Base-by-base conservation (phyloP, 2,113 vertebrate genomes). In the Narcine bancroftii region DNA sequence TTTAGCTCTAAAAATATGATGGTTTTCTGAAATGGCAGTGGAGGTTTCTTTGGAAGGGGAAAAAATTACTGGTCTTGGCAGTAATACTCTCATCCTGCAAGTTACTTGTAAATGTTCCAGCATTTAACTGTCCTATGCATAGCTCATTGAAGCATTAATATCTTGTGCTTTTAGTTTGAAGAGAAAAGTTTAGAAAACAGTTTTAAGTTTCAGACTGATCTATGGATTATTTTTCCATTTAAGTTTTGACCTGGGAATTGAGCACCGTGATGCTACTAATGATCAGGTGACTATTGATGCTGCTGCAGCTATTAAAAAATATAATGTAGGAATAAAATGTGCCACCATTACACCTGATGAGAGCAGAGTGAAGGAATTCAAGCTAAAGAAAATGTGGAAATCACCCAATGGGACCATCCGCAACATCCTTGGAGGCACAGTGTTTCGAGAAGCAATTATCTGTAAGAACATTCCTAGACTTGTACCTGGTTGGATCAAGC, bases 331-430 rank as follows among this genome's bases (percentile, higher is more conserved):
- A 63, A 95, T 99, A 94, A 99, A 99, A 93, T 99, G 98, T 81
- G 99, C 98, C 93, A 99, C 98, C 92, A 99, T 99, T 95, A 99
- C 98, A 24, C 99, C 99, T 0, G 99, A 99, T 65, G 99, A 99
- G 95, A 98, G 98, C 0, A 97, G 98, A 2, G 97, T 99, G 79
- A 98, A 98, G 93, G 98, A 99, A 94, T 99, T 99, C 95, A 98
- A 98, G 93, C 92, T 99, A 50, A 99, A 99, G 94, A 96, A 98
- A 94, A 99, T 99, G 99, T 99, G 99, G 99, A 98, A 98, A 72
- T 99, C 99, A 0, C 99, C 99, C 36, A 99, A 99, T 29, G 99
- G 99, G 66, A 99, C 99, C 93, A 99, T 99, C 94, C 96, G 99
- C 36, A 99, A 99, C 95, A 99, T 99, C 95, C 95, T 99, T 5